Percentiles rank a stretch among this genome's conserved stretches.
These are phyloP conservation scores for Synergus itoensis DNA, from an alignment of 2,888 invertebrate genomes.

Conservation along the genomic window DNA sequence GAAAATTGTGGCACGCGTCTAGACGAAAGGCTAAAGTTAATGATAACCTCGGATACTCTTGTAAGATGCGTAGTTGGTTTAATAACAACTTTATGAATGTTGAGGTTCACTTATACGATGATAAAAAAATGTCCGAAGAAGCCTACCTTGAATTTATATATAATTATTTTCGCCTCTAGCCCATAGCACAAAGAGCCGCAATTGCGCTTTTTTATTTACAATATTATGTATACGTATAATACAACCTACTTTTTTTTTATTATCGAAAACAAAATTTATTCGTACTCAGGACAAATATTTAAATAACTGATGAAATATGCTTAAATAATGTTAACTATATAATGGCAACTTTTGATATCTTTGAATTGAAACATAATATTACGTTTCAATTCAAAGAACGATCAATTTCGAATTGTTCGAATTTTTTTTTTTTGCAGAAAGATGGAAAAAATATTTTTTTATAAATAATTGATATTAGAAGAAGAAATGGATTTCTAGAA, in stretches of 20 bases:
- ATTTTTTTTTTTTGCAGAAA: no score
- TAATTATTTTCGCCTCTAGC: not conserved
- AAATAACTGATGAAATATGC: no score
- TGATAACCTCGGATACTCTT: not conserved
- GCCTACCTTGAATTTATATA: not conserved
- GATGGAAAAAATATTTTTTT: no score
- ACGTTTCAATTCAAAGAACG: no score
- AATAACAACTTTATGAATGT: not conserved
- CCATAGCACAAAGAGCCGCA: not conserved
- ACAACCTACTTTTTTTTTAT: not conserved
- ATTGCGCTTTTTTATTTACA: not conserved
- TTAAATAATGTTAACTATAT: no score
- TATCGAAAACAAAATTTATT: no score
- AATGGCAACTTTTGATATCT: no score
- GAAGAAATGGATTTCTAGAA: not conserved
- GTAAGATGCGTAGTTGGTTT: not conserved
- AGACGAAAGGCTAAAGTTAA: conserved; percentile 11
- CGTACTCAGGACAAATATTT: no score
- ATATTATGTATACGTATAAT: not conserved
- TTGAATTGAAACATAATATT: no score
- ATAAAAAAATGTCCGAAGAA: not conserved
- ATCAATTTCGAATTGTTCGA: no score
- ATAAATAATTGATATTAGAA: not conserved
- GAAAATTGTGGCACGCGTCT: conserved; percentile 8
- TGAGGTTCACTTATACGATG: not conserved